Percentiles rank a stretch among this genome's conserved stretches.
Conservation (phyloP, 2,113 vertebrate species). For the Eolophus roseicapilla region DNA sequence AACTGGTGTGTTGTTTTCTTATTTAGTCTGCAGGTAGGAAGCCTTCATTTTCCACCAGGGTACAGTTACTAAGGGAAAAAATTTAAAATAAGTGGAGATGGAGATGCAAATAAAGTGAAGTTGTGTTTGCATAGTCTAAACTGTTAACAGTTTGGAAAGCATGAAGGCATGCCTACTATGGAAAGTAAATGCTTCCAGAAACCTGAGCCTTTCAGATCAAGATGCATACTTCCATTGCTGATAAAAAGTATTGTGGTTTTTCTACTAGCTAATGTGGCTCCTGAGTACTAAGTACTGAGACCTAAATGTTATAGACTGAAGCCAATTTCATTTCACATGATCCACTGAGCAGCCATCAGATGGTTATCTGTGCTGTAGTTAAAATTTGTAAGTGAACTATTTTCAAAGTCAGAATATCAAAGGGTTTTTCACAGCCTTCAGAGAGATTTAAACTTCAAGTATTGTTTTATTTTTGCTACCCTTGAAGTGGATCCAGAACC, state of each 20-base stretch:
- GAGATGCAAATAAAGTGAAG: background rate
- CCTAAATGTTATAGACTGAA: background rate
- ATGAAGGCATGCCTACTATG: background rate
- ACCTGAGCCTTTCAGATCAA: background rate
- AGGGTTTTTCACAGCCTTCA: constrained; percentile 45
- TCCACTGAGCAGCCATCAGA: background rate
- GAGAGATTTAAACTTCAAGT: constrained; percentile 62
- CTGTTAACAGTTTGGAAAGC: background rate
- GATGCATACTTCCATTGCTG: background rate
- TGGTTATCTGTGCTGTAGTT: constrained; percentile 21
- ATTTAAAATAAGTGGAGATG: background rate
- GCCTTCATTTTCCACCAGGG: background rate
- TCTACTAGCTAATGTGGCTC: background rate
- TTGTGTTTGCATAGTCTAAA: background rate
- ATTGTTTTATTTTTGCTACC: constrained; percentile 58
- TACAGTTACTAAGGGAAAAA: background rate
- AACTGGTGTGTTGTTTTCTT: background rate
- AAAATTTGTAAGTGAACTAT: constrained; percentile 57
- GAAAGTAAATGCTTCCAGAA: background rate
- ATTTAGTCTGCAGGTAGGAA: background rate
- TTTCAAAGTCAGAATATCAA: constrained; percentile 67
- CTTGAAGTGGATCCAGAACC: constrained; percentile 66
- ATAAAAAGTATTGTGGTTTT: background rate
- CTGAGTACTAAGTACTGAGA: background rate
- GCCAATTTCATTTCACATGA: constrained; percentile 10